These are phyloP conservation scores for Trichogramma evanescens DNA, from an alignment of 2,888 invertebrate genomes.

Conservation along the genomic window DNA sequence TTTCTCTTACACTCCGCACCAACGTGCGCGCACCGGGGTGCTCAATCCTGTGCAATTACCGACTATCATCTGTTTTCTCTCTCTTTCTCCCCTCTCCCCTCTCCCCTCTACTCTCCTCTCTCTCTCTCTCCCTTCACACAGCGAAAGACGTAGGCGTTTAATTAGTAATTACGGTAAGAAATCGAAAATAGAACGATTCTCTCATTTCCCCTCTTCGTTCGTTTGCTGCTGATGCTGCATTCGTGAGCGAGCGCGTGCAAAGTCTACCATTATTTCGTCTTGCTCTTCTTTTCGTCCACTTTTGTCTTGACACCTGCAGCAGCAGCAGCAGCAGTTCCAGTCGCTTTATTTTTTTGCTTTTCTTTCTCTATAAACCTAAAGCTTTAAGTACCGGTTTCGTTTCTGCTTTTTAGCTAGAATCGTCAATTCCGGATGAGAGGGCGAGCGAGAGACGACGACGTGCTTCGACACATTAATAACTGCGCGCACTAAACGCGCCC, in stretches of 20 bases:
- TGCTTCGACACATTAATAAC: too few relatives aligned
- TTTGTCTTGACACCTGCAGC: neutral
- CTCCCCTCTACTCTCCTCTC: too few relatives aligned
- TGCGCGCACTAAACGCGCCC: too few relatives aligned
- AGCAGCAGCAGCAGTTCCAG: too few relatives aligned
- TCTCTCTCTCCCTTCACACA: too few relatives aligned
- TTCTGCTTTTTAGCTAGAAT: neutral
- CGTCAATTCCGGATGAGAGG: neutral
- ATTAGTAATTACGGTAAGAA: slow-evolving; percentile 32
- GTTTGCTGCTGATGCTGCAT: neutral
- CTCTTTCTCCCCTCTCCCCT: slow-evolving; percentile 24
- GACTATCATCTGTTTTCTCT: slow-evolving; percentile 29
- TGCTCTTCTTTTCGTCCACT: neutral
- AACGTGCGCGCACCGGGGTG: neutral
- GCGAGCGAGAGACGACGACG: too few relatives aligned
- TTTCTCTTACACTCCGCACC: neutral
- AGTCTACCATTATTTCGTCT: neutral
- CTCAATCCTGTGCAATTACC: slow-evolving; percentile 28
- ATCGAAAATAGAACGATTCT: slow-evolving; percentile 30
- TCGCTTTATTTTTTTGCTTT: too few relatives aligned
- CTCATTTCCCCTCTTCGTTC: neutral
- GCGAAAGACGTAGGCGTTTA: slow-evolving; percentile 30
- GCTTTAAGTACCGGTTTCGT: neutral
- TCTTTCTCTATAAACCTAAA: neutral
- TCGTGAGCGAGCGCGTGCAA: neutral